Evolutionary conservation across 1,140 invertebrate genomes (phyloP).

Genomic region (Carcinoscorpius rotundicauda): DNA sequence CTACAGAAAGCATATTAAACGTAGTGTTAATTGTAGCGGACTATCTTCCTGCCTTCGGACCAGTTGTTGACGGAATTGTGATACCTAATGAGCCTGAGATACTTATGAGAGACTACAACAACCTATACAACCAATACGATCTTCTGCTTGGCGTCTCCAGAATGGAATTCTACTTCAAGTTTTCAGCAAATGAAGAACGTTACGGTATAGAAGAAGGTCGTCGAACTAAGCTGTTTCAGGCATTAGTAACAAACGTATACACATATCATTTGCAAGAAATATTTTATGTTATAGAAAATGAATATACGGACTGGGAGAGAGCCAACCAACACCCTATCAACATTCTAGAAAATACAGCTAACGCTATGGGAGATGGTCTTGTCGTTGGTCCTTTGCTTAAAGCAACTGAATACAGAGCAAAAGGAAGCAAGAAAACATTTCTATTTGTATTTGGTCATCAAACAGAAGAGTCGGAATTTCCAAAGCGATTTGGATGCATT

Average conservation of each 20-base stretch:
- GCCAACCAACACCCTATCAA: conserved; percentile 82
- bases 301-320: conserved; percentile 94
- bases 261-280: conserved; percentile 41
- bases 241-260: conserved; percentile 59
- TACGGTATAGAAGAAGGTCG: conserved; percentile 83
- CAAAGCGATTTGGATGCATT: conserved; percentile 60
- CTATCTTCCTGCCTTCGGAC: conserved; percentile 75
- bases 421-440: no score
- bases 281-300: conserved; percentile 90
- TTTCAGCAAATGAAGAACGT: conserved; percentile 74
- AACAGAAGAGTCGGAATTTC: conserved; percentile 73
- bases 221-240: conserved; percentile 79
- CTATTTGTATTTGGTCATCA: conserved; percentile 81
- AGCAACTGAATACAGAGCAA: conserved; percentile 54
- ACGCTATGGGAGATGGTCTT: conserved; percentile 83
- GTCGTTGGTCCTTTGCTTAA: conserved; percentile 82
- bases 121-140: conserved; percentile 51
- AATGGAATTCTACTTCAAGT: conserved; percentile 16
- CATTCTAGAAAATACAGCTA: conserved; percentile 81
- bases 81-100: conserved; percentile 32
- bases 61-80: conserved; percentile 62
- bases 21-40: conserved; percentile 64
- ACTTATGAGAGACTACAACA: conserved; percentile 19
- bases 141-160: conserved; percentile 61
- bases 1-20: conserved; percentile 40